Evolutionary conservation across 2,797 vertebrate species (phyloP).

Genomic region (Myotis pilosus): DNA sequence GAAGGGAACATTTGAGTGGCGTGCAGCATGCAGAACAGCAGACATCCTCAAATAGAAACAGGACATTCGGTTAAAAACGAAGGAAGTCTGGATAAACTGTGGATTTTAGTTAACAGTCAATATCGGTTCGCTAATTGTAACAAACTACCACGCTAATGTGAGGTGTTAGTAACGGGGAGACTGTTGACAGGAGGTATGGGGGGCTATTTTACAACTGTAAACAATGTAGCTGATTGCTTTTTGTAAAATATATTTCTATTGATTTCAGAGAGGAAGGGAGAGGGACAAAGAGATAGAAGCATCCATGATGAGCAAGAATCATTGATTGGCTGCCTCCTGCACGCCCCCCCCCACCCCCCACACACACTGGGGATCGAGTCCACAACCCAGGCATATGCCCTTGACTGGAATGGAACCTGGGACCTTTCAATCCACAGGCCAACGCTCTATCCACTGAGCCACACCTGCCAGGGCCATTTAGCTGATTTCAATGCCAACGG

Average conservation of each 20-base stretch:
- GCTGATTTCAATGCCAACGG: neutral
- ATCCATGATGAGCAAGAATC: too few relatives aligned
- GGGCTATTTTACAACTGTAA: neutral
- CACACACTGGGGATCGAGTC: too few relatives aligned
- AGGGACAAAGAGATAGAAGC: too few relatives aligned
- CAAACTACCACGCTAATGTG: neutral
- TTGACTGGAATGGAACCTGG: too few relatives aligned
- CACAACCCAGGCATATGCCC: too few relatives aligned
- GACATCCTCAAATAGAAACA: neutral
- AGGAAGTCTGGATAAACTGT: neutral
- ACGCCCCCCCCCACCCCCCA: fast-evolving
- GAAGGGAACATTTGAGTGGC: neutral
- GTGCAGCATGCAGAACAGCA: neutral
- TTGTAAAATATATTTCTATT: too few relatives aligned
- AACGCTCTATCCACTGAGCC: too few relatives aligned
- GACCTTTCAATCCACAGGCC: too few relatives aligned
- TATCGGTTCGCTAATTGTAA: neutral
- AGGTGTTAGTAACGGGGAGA: neutral
- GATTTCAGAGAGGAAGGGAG: too few relatives aligned
- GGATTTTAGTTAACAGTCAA: neutral
- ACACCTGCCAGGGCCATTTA: too few relatives aligned
- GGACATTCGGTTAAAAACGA: neutral
- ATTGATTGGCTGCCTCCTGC: too few relatives aligned
- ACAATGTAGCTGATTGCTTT: neutral
- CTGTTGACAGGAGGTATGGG: too few relatives aligned